Percentiles rank a stretch among this genome's conserved stretches.
Evolutionary conservation across 2,888 invertebrate genomes (phyloP).

Genomic region (Drosophila formosana): DNA sequence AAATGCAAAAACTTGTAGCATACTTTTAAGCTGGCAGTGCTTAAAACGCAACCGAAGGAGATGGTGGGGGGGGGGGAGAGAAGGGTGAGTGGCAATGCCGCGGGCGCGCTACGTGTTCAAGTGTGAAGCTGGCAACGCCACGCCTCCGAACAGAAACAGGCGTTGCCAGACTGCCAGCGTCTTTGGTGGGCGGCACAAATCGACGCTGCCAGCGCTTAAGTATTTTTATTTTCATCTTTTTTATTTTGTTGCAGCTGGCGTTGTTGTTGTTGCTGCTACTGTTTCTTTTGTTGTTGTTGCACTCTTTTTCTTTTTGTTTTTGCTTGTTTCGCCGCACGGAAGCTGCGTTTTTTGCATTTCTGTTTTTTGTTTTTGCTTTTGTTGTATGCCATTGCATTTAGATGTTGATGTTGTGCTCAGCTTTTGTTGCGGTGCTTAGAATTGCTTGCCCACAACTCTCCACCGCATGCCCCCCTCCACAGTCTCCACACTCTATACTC

Average conservation of each 20-base stretch:
- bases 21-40: conserved; percentile 70
- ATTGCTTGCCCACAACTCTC: conserved; percentile 44
- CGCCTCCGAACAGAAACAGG: conserved; percentile 52
- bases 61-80: background rate
- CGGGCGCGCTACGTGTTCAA: conserved; percentile 76
- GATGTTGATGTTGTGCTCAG: conserved; percentile 71
- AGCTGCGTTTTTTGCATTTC: conserved; percentile 74
- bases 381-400: conserved; percentile 71
- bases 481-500: background rate
- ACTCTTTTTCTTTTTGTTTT: conserved; percentile 37
- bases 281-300: conserved; percentile 36
- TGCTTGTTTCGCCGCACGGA: conserved; percentile 59
- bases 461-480: background rate
- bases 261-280: conserved; percentile 31
- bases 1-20: conserved; percentile 75
- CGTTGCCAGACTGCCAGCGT: conserved; percentile 18
- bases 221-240: conserved; percentile 36
- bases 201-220: conserved; percentile 74
- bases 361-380: conserved; percentile 5
- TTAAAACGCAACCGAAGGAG: conserved; percentile 37
- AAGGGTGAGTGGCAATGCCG: conserved; percentile 41
- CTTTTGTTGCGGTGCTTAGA: conserved; percentile 78
- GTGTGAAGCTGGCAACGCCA: conserved; percentile 76
- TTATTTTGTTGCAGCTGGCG: conserved; percentile 7
- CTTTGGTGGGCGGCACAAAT: conserved; percentile 68